Base-by-base conservation (phyloP, 2,797 vertebrate species). In the Sebastolobus altivelis region DNA sequence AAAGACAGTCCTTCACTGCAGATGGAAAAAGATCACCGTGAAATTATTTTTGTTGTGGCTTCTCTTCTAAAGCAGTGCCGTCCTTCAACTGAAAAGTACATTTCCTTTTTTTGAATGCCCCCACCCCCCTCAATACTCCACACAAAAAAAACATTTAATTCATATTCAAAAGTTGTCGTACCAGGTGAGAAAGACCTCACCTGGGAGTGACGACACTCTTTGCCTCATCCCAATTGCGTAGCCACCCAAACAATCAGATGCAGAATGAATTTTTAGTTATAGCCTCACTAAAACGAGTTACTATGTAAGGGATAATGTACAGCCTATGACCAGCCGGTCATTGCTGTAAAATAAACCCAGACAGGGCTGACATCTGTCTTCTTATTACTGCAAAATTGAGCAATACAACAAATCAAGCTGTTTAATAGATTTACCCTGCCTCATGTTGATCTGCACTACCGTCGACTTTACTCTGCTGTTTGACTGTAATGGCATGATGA, bases 1-100 rank as follows among this genome's bases (percentile, higher is more conserved):
- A 91, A 86, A 86, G 63, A 74, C 82, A 52, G 78, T 52, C 80
- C 76, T 82, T 92, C 85, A 84, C 29, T 66, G 71, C 69, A 79
- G 83, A 88, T 81, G 61, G 62, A 70, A 73, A 82, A 79, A 31
- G 60, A 81, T 83, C 63, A 49, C 81, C 60, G 29, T 88, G 43
- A 83, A 86, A 83, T 83, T 38, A 58, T 84, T 87, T 80, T 77
- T 72, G 66, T 80, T 75, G 65, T 79, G 54, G 29, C 71, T 63
- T 85, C 52, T 77, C 62, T 73, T 69, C 58, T 59, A 65, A 77
- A 81, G 54, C 49, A 61, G 25, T 5, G n/a, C 54, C 52, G 29
- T 72, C 56, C 73, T 83, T 82, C 37, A 61, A 35, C 56, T 81
- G 25, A 61, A 87, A 77, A 79, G 14, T 20, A n/a, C 29, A 65